Evolutionary conservation across 1,140 invertebrate species (phyloP).

Genomic region (Drosophila parvula): DNA sequence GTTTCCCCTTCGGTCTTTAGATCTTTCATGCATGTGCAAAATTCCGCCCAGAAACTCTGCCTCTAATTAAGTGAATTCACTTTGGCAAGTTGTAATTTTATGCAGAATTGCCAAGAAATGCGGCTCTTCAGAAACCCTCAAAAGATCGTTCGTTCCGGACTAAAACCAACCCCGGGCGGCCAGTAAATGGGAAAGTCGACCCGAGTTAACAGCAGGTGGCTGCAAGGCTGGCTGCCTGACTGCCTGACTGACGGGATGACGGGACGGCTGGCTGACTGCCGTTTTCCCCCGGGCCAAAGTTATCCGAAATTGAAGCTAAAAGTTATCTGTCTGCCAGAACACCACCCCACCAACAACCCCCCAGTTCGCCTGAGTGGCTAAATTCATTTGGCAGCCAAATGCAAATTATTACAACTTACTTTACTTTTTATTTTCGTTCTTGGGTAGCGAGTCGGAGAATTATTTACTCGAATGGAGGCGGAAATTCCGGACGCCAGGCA

Average conservation of each 20-base stretch:
- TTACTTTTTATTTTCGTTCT: conserved; percentile 56
- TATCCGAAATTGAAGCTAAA: conserved; percentile 74
- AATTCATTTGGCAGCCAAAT: conserved; percentile 81
- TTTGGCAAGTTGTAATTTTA: conserved; percentile 28
- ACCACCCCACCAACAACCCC: conserved; percentile 1
- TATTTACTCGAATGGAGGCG: conserved; percentile 69
- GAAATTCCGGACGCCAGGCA: conserved; percentile 45
- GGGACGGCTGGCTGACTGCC: conserved; percentile 1
- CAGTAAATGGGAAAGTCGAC: conserved; percentile 50
- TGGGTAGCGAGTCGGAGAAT: conserved; percentile 51
- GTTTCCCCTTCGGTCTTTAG: conserved; percentile 14
- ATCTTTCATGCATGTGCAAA: conserved; percentile 35
- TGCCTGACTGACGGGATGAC: conserved; percentile 7
- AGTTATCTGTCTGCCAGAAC: conserved; percentile 63
- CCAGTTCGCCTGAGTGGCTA: conserved; percentile 66
- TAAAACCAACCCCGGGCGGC: conserved; percentile 31
- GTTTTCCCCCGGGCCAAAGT: conserved; percentile 48
- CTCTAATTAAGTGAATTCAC: conserved; percentile 37
- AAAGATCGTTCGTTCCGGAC: conserved; percentile 14
- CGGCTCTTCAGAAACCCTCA: conserved; percentile 28
- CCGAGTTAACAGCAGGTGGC: conserved; percentile 71
- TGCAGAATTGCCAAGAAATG: conserved; percentile 24
- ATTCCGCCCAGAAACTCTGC: conserved; percentile 20
- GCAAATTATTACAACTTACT: conserved; percentile 82
- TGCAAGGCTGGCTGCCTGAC: conserved; percentile 1